These are phyloP conservation scores for Mustela nigripes DNA, from an alignment of 2,113 vertebrate genomes.

Conservation along the genomic window DNA sequence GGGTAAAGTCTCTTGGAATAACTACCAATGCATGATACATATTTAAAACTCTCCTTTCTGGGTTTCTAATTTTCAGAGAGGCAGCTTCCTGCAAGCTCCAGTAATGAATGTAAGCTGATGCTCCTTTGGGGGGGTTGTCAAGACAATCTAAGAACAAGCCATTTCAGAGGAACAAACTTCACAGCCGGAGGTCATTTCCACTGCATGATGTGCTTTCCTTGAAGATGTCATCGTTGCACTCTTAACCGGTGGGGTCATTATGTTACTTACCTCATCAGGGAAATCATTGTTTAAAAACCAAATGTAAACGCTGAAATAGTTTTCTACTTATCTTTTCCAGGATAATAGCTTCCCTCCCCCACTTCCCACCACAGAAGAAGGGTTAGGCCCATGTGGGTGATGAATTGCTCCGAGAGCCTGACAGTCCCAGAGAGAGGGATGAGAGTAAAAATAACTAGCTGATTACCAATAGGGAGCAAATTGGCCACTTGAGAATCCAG, in stretches of 20 bases:
- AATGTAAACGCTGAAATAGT: conserved; percentile 44
- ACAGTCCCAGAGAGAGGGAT: conserved; percentile 61
- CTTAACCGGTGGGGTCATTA: conserved; percentile 38
- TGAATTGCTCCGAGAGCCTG: conserved; percentile 57
- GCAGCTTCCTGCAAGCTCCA: conserved; percentile 64
- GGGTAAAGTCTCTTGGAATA: not conserved
- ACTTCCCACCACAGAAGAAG: conserved; percentile 47
- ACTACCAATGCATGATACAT: not conserved
- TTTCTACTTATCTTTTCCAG: conserved; percentile 58
- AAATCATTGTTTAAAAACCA: conserved; percentile 73
- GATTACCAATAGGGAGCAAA: conserved; percentile 79
- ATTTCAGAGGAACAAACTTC: conserved; percentile 61
- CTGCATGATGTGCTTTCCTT: conserved; percentile 39
- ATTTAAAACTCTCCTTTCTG: conserved; percentile 60
- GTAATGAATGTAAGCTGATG: conserved; percentile 60
- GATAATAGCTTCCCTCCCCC: not conserved
- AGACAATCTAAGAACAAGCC: conserved; percentile 70
- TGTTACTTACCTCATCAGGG: conserved; percentile 67
- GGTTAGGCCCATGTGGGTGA: conserved; percentile 65
- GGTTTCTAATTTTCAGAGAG: conserved; percentile 56
- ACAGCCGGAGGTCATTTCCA: conserved; percentile 65
- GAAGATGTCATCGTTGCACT: not conserved
- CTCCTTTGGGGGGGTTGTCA: conserved; percentile 66
- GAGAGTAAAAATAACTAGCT: conserved; percentile 73
- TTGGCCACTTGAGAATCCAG: conserved; percentile 74